Evolutionary conservation across 2,888 invertebrate genomes (phyloP), one percentile per base, ranked within the genome.

Genomic region (Rotaria magnacalcarata): DNA sequence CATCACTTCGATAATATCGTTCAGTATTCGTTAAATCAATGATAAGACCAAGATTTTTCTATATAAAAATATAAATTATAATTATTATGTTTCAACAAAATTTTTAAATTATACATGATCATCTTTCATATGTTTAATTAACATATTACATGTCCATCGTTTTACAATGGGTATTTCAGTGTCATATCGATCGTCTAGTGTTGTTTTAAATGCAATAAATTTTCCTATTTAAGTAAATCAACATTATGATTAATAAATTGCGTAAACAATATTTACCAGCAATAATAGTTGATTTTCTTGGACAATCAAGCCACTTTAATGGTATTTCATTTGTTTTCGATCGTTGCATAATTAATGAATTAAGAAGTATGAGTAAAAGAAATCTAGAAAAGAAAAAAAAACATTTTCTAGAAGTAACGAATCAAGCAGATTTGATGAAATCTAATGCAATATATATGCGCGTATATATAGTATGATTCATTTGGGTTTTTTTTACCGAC

Each of bases 151-250:
- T 93, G 91, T 94, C 95, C 90, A 95, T 93, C 7, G 50, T 75
- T 85, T 94, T 94, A 84, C 93, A 93, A 89, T 98, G 94, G 60
- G 94, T 87, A 99, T 95, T 92, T 95, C 94, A 85, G 93, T 93
- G 90, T 97, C 94, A 90, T 94, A 99, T 86, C 93, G 93, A 16
- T 93, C 92, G 88, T 94, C 94, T 6, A 99, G 92, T 0, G 98
- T 98, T 3, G 98, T 97, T 92, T 97, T 97, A 91, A 96, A 95
- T 8, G 96, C 96, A 87, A 99, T 91, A 91, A 99, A 98, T 90
- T 95, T 90, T 74, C 89, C 90, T 90, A 54, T 24, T 24, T 24
- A 58, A 27, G 84, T 60, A 60, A 75, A 85, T 56, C 50, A 56
- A 50, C n/a, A 84, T 21, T 34, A 43, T 41, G 74, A 75, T 11